These are phyloP conservation scores for Microplitis demolitor DNA, from an alignment of 1,140 invertebrate species.

Conservation along the genomic window DNA sequence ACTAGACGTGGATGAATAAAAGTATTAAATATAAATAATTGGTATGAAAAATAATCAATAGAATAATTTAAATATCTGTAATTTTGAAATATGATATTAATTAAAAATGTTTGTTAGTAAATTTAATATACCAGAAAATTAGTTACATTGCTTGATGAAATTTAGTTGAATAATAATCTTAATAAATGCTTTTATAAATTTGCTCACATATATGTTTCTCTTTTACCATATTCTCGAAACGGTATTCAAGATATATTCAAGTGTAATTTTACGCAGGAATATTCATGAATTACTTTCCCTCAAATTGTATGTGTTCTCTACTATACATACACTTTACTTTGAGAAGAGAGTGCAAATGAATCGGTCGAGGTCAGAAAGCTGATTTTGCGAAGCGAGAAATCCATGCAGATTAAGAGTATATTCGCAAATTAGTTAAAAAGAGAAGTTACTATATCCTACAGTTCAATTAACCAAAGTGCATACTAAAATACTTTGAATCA, in stretches of 20 bases:
- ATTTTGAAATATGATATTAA: no score
- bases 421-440: neutral
- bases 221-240: neutral
- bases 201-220: neutral
- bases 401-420: slow-evolving; percentile 50
- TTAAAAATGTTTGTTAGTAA: neutral
- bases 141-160: neutral
- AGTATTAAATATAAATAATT: neutral
- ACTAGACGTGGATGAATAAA: neutral
- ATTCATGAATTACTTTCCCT: slow-evolving; percentile 18
- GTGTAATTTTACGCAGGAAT: slow-evolving; percentile 20
- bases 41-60: neutral
- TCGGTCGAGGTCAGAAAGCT: slow-evolving; percentile 43
- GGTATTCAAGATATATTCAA: slow-evolving; percentile 14
- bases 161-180: neutral
- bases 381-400: slow-evolving; percentile 54
- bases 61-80: neutral
- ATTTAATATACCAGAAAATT: neutral
- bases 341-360: neutral
- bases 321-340: neutral
- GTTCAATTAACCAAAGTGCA: slow-evolving; percentile 59
- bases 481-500: slow-evolving; percentile 4
- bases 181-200: neutral
- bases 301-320: neutral
- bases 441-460: slow-evolving; percentile 44